Percentiles rank a stretch among this genome's conserved stretches.
These are phyloP conservation scores for Morpho deidamia DNA, from an alignment of 2,888 invertebrate genomes.

Conservation along the genomic window DNA sequence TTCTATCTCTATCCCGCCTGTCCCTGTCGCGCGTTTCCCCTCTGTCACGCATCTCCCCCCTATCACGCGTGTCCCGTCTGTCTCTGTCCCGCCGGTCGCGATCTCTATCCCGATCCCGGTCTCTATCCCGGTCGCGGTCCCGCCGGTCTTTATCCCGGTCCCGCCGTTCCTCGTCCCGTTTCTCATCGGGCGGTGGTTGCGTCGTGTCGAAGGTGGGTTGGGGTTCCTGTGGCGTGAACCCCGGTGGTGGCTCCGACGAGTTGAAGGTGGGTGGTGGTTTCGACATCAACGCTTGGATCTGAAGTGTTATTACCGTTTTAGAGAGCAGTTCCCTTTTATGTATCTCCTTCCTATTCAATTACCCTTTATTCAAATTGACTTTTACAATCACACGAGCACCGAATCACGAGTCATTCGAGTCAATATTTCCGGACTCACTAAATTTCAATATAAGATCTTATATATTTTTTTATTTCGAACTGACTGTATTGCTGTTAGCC, in stretches of 20 bases:
- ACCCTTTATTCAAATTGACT: too few species aligned
- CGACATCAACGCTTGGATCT: slow-evolving; percentile 68
- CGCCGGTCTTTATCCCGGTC: slow-evolving; percentile 45
- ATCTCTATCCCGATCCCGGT: slow-evolving; percentile 27
- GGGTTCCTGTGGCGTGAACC: slow-evolving; percentile 44
- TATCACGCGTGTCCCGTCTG: slow-evolving; percentile 3
- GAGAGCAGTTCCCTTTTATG: not conserved
- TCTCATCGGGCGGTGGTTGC: slow-evolving; percentile 43
- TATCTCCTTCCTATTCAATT: too few species aligned
- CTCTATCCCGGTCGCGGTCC: slow-evolving; percentile 43
- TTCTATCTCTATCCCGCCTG: slow-evolving; percentile 3
- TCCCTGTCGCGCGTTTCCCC: slow-evolving; percentile 15
- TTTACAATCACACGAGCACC: too few species aligned
- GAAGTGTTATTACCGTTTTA: not conserved
- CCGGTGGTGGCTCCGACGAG: slow-evolving; percentile 60
- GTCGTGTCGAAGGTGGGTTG: slow-evolving; percentile 46
- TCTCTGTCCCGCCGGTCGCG: slow-evolving; percentile 25
- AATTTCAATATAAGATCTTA: too few species aligned
- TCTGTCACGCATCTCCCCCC: slow-evolving; percentile 23
- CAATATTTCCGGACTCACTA: too few species aligned
- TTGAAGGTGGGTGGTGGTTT: slow-evolving; percentile 72
- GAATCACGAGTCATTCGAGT: too few species aligned
- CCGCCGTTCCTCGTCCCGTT: slow-evolving; percentile 44
- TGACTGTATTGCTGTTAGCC: too few species aligned
- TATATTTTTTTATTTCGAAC: too few species aligned